These are phyloP conservation scores for Heteromormyrus szaboi DNA, from an alignment of 2,797 vertebrate species.

Conservation along the genomic window DNA sequence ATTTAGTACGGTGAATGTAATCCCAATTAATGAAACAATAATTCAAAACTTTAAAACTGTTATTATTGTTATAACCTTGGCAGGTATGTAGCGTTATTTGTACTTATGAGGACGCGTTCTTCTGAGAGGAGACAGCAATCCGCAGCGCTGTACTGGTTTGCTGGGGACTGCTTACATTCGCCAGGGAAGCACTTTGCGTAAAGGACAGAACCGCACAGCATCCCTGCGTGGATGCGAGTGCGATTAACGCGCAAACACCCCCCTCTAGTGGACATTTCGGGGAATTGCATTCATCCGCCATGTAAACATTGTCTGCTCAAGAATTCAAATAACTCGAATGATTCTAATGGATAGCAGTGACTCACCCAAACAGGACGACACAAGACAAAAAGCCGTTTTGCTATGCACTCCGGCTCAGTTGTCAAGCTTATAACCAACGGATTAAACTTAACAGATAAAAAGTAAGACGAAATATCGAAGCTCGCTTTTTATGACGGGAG, in stretches of 20 bases:
- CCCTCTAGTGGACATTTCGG: neutral
- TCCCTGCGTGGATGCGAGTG: neutral
- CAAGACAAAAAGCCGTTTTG: neutral
- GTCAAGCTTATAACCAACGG: neutral
- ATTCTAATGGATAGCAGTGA: neutral
- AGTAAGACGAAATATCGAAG: too few species aligned
- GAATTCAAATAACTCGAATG: neutral
- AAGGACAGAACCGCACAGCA: neutral
- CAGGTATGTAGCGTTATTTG: neutral
- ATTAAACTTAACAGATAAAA: neutral
- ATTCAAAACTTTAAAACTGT: neutral
- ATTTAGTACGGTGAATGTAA: neutral
- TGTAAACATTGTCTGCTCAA: neutral
- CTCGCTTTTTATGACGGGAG: neutral
- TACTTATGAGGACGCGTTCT: neutral
- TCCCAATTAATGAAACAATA: neutral
- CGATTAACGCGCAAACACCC: neutral
- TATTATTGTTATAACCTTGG: neutral
- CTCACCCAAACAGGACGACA: neutral
- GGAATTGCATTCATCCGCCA: neutral
- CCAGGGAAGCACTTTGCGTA: neutral
- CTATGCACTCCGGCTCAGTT: neutral
- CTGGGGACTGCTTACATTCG: neutral
- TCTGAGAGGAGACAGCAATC: neutral
- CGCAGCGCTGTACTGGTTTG: neutral